Evolutionary conservation across 1,140 invertebrate species (phyloP), one percentile per base, ranked within the genome.

Genomic region (Lepidurus apus): DNA sequence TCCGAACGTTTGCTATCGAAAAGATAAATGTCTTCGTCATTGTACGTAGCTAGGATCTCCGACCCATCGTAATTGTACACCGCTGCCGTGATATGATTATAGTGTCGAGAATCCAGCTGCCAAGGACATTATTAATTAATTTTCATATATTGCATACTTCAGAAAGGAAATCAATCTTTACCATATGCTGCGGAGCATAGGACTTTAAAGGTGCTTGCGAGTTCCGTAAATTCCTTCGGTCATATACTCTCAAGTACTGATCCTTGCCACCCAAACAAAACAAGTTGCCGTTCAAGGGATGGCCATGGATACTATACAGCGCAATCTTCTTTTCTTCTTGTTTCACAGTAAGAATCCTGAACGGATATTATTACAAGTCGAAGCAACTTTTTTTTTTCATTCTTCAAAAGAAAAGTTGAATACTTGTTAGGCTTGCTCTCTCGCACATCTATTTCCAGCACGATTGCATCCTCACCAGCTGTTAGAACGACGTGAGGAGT

Each of bases 11-110:
- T 86, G n/a, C 89, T 88, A 85, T 96, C 91, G 84, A 96, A 98
- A 34, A 97, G 85, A 87, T 96, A 98, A 82, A 98, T 94, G 83
- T 95, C 92, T 78, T 96, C 95, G 86, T 98, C 94, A 85, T 94
- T 97, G 84, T 97, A 98, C 0, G 94, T 93, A 5, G 92, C 95
- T 17, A 98, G 85, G 79, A 98, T 92, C 87, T 97, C 94, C 79
- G 90, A 89, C 73, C 96, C 95, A 85, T 95, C 93, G 85, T 96
- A 90, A 87, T 95, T 97, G 85, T 96, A 98, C 1, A 96, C 90
- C 43, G 93, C 93, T 84, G 91, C 94, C 7, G 95, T 97, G 0
- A 97, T 89, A 84, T 95, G 91, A 45, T 85, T 82, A 76, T 82
- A 81, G 26, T 81, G 81, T 21, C 83, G 81, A 75, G 80, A 83